Conservation (phyloP, 2,888 invertebrate genomes). For the Cheilosia variabilis region DNA sequence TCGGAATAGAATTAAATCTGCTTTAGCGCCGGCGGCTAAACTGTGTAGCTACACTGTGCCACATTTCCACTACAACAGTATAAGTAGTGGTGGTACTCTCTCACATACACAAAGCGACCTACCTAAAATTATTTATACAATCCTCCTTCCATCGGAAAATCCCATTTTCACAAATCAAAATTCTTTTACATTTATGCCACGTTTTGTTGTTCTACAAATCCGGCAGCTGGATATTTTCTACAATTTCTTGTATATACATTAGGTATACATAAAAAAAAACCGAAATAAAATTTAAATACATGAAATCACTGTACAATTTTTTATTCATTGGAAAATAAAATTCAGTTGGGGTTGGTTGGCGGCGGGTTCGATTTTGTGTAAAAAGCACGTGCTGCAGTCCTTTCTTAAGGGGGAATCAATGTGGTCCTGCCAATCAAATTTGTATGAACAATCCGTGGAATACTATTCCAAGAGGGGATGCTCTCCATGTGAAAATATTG, state of each 20-base stretch:
- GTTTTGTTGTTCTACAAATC: constrained; percentile 44
- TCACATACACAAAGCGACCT: not conserved
- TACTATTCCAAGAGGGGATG: not conserved
- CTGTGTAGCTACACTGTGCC: constrained; percentile 8
- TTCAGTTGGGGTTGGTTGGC: constrained; percentile 10
- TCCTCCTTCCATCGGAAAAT: constrained; percentile 67
- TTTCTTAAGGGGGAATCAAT: not conserved
- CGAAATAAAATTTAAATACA: constrained; percentile 70
- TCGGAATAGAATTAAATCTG: constrained; percentile 73
- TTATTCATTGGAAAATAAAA: constrained; percentile 28
- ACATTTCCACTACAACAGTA: constrained; percentile 57
- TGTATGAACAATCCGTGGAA: not conserved
- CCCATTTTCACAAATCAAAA: constrained; percentile 72
- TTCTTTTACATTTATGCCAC: constrained; percentile 65
- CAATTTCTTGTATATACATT: constrained; percentile 44
- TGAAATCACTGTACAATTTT: constrained; percentile 57
- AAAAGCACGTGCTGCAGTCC: not conserved
- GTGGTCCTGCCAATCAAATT: not conserved
- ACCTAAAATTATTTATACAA: constrained; percentile 69
- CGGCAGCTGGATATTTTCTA: constrained; percentile 67
- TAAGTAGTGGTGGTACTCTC: constrained; percentile 46
- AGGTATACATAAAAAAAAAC: constrained; percentile 8
- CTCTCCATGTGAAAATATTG: not conserved
- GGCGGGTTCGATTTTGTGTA: constrained; percentile 24
- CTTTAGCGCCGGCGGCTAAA: constrained; percentile 50